Base-by-base conservation (phyloP, 2,797 vertebrate genomes). In the Poecilia gillii region DNA sequence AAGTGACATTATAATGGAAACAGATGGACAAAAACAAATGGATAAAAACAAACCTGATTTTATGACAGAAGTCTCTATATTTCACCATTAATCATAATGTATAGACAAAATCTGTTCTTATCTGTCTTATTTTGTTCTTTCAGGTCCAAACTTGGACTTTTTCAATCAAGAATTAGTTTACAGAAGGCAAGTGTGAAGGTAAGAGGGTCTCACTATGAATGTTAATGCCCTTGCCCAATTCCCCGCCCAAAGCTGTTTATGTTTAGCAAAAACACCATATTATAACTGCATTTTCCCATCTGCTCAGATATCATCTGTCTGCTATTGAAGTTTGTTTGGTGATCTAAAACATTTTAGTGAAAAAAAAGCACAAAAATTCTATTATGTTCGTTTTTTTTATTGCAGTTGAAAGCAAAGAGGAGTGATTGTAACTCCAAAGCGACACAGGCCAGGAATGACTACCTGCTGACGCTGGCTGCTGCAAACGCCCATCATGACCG, bases 101-200 rank as follows among this genome's bases (percentile, higher is more conserved):
- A 25, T 31, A 74, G 47, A 16, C 28, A 68, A 25, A 81, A 55
- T 33, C 28, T 1, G 55, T 51, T 68, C 55, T 2, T 33, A 36
- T 72, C 11, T 80, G 23, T 83, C 59, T 72, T 79, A 7, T 84
- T 86, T 39, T 83, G 74, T 84, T 87, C 31, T 84, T 76, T 83
- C 93, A 99, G 98, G 95, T 99, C 98, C 81, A 99, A 99, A 95
- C 96, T 99, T 95, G 98, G 97, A 93, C 96, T 99, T 92, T 99
- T 99, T 89, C 98, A 99, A 90, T 99, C 98, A 83, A 97, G 98
- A 95, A 98, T 99, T 97, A 99, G 98, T 97, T 98, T 99, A 97
- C 98, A 99, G 95, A 99, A 99, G 95, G 98, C 98, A 76, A 99
- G 97, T 76, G 97, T 99, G 33, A 99, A 99, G 97, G 98, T 99